Evolutionary conservation across 1,140 invertebrate species (phyloP), one percentile per base, ranked within the genome.

Genomic region (Leguminivora glycinivorella): DNA sequence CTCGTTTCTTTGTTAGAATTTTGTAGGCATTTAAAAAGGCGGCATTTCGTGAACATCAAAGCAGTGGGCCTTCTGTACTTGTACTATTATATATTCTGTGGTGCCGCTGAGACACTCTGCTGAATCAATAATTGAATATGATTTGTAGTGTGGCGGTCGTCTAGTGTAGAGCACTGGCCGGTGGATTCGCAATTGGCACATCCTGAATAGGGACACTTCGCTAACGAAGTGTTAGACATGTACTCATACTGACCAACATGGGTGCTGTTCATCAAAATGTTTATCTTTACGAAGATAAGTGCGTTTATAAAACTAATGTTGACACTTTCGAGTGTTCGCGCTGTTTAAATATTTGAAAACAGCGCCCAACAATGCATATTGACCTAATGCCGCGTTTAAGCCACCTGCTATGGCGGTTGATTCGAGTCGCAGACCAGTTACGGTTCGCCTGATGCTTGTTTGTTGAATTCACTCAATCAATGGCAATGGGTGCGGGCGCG

Each of bases 401-500:
- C 17, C 58, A 29, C 58, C 58, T 29, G 58, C 58, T 3, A 6
- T 63, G n/a, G 14, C 47, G 47, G 56, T 67, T 34, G 66, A 24
- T 47, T 70, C 47, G 66, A 69, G 73, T 75, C 73, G 80, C 80
- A 69, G 81, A 82, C 80, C 74, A 72, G 83, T 85, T 82, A 87
- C 81, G 84, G 77, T 79, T 73, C 77, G 85, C 82, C 84, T 80
- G n/a, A n/a, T n/a, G 74, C 69, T 79, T 87, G 83, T 85, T 85
- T 85, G 84, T 87, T 88, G 81, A 85, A 84, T 87, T 85, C 74
- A 81, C 76, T 83, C 87, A 89, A 91, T 91, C 85, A 91, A 87
- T 89, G 85, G 81, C 77, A 68, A 82, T 89, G 85, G 85, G 88
- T 80, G 85, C 84, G 86, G 87, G 85, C 86, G 68, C 68, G 83